Evolutionary conservation across 1,140 invertebrate species (phyloP), one percentile per base, ranked within the genome.

Genomic region (Capitella teleta): DNA sequence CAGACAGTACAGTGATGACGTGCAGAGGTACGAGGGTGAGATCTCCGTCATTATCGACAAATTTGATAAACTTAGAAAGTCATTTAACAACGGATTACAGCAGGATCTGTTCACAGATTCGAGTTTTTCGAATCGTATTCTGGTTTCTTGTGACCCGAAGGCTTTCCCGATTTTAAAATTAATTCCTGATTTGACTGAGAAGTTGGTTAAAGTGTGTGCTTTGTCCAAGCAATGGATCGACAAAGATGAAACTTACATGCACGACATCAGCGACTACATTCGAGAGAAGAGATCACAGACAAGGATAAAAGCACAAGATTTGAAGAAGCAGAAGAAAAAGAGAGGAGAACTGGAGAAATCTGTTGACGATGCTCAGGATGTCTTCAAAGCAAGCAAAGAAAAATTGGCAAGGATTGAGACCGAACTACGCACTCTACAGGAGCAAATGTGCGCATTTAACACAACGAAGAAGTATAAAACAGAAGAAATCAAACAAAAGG

Each of bases 91-190:
- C 32, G 57, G 59, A 4, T 44, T 67, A 6, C 56, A 66, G 47
- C 60, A 64, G 38, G 55, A 67, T 42, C 58, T 68, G 18, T 63
- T 61, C 43, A 52, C 56, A 1, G 54, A 58, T 40, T 57, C 60
- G 0, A 45, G 51, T 16, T 66, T 68, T 44, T 56, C 60, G 14
- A 58, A 63, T 40, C 55, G 57, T 28, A 43, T 67, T 36, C 51
- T 67, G 21, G 57, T 67, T 14, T 48, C 51, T 2, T 65, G 63
- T 54, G 64, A 69, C 52, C 54, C 62, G 19, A 66, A 66, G 51
- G 62, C 64, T 3, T 69, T 67, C 49, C 65, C 67, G 4, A 54
- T 69, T 28, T 57, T 69, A 26, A 55, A 61, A 25, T 47, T 67
- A 18, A 55, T 66, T 36, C 57, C 60, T 8, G 67, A 66, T 55